phyloP scores from a whole-genome alignment of 2,113 vertebrate species.

The Zapornia atra region DNA sequence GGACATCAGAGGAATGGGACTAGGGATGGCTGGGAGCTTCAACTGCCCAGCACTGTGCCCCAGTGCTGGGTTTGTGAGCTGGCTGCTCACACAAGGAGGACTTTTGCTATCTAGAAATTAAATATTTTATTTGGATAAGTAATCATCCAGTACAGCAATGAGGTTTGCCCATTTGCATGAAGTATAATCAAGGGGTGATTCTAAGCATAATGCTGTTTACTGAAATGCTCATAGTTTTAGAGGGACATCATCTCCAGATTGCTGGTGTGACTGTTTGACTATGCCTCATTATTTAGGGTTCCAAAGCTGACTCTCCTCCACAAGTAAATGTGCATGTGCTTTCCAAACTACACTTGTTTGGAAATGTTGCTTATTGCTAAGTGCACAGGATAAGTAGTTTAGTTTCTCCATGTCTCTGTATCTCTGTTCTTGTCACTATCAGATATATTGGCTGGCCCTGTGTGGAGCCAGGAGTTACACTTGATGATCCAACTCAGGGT shows the following conservation, averaged over 20 bases:
- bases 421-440: background rate
- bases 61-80: background rate
- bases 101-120: background rate
- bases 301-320: background rate
- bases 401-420: background rate
- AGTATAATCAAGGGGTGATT: background rate
- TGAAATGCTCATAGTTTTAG: background rate
- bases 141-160: background rate
- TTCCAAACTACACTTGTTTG: background rate
- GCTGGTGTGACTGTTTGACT: background rate
- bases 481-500: no score
- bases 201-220: background rate
- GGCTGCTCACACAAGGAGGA: background rate
- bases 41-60: background rate
- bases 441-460: background rate
- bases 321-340: background rate
- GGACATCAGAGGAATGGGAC: background rate
- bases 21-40: background rate
- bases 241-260: background rate
- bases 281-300: background rate
- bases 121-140: background rate
- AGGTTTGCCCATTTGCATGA: background rate
- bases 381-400: background rate
- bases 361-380: background rate
- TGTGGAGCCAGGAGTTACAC: no score